Base-by-base conservation (phyloP, 1,140 invertebrate genomes). In the Aplysia californica region DNA sequence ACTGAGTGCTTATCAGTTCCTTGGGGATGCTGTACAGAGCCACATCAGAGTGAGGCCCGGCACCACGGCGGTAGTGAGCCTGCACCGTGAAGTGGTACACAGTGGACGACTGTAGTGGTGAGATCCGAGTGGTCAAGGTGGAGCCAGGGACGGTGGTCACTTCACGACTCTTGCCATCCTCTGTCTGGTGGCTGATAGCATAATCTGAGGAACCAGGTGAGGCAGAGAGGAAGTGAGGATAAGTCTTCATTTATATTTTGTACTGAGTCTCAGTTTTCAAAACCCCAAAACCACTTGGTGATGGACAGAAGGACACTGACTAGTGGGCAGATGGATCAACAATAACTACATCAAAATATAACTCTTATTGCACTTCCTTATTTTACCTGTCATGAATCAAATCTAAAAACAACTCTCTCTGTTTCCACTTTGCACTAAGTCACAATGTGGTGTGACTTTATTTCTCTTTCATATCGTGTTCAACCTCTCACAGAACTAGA, bases 21-120 rank as follows among this genome's bases (percentile, higher is more conserved):
- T 77, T 77, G 61, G 76, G 76, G 18, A 77, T 70, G 21, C 69
- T 70, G 33, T 77, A 77, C 29, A 55, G 35, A 6, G 65, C 76
- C 18, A 35, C 33, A 3, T 23, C 1, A 10, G 76, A 77, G 41
- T 77, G 76, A 21, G 76, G 76, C 21, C 76, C 76, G 23, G 68
- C 36, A 18, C 39, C 61, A 2, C 44, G 38, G 1, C 41, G 61
- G 33, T 65, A 77, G 21, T 61, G 33, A 4, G 76, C 59, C 36
- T 77, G 76, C 5, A 77, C 69, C 4, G 68, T 77, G 41, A 77
- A 66, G 59, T 64, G 68, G 35, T 77, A 77, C 5, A n/a, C 29
- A 26, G 58, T 56, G 39, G 76, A 59, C 0, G 76, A 41, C 20
- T 50, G 23, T 31, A 77, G 33, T n/a, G 39, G 20, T n/a, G 50